Evolutionary conservation across 2,113 vertebrate genomes (phyloP), one percentile per base, ranked within the genome.

Genomic region (Percina caprodes): DNA sequence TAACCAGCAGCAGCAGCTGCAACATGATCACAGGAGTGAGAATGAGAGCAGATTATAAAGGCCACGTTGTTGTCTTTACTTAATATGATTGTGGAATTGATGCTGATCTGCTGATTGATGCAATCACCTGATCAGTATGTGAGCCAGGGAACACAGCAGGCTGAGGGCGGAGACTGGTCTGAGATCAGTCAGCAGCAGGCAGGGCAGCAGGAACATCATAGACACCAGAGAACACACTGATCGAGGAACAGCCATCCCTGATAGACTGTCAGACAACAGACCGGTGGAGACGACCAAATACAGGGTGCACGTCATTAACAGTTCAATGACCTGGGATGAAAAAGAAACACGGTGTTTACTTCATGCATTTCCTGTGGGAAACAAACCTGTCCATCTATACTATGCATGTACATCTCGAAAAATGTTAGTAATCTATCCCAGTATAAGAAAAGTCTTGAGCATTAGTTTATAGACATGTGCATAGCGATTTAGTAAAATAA

Each of bases 271-370:
- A 16, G 90, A 89, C 89, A 96, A 72, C 62, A 97, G 93, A 23
- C 95, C 96, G 75, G 93, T 93, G 46, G 94, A 96, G 74, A 96
- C 83, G 42, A 96, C 92, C 72, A 96, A 85, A 77, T 96, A 95
- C 49, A 96, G 95, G 77, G 96, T 88, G 75, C 96, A 97, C 0
- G 95, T 97, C 96, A 97, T 97, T 73, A 95, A 42, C 84, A 97
- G 92, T 79, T 97, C 96, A 48, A 94, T 74, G 33, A 95, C 88
- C 86, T 95, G 91, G 7, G 56, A 16, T 10, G 5, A 10, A 23
- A 23, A 16, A 51, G 24, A 42, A n/a, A 23, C 3, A 54, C 21
- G 7, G n/a, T 1, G 18, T 73, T 61, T 16, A 16, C 33, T 2
- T 45, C 7, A 5, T 39, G 21, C 14, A 8, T 18, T 30, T 59